Evolutionary conservation across 2,113 vertebrate species (phyloP).

Genomic region (Vimba vimba): DNA sequence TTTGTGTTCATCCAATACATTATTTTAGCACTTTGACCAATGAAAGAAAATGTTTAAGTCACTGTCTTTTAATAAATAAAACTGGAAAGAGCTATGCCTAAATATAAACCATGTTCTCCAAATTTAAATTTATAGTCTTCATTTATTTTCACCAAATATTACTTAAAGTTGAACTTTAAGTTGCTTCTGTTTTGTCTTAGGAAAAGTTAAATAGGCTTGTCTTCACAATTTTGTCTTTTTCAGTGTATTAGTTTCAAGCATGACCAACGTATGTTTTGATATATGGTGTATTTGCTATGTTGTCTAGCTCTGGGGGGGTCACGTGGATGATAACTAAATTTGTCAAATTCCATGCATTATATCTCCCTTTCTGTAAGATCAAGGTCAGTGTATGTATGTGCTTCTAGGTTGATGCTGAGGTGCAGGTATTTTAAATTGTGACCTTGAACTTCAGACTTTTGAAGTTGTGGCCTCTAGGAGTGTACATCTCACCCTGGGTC

Average conservation of each 20-base stretch:
- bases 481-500: background rate
- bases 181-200: background rate
- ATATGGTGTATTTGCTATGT: background rate
- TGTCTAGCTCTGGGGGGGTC: background rate
- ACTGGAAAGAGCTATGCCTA: background rate
- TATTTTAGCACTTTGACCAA: conserved; percentile 27
- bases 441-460: background rate
- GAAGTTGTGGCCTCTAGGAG: background rate
- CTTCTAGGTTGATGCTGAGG: background rate
- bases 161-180: background rate
- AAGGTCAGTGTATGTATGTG: background rate
- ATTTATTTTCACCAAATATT: background rate
- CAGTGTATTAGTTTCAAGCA: background rate
- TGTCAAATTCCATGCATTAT: background rate
- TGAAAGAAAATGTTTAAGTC: background rate
- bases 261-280: background rate
- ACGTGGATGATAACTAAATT: background rate
- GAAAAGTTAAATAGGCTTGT: background rate
- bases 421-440: background rate
- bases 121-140: background rate
- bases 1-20: background rate
- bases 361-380: background rate
- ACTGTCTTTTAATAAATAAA: conserved; percentile 28
- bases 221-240: background rate
- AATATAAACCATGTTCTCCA: background rate